A percentile compares a stretch with the other conserved stretches of the same genome.
Conservation (phyloP, 2,113 vertebrate genomes). For the Amazona vittata region DNA sequence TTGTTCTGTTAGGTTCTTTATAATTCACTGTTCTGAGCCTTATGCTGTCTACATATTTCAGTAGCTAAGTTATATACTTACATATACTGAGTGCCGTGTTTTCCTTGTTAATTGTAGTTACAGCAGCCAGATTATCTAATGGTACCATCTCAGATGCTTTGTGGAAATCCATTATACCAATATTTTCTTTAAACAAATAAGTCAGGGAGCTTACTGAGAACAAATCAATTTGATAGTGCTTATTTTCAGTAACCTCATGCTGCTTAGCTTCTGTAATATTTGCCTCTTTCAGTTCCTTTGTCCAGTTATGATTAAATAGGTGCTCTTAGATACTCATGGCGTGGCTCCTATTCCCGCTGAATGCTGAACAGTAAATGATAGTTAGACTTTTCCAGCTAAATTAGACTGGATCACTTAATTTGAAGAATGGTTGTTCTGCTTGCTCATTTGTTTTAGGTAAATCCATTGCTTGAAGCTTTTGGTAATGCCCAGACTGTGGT, state of each 20-base stretch:
- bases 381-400: not conserved
- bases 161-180: not conserved
- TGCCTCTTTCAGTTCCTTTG: not conserved
- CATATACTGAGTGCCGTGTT: not conserved
- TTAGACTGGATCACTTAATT: not conserved
- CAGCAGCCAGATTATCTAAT: not conserved
- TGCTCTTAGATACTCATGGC: not conserved
- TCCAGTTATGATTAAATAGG: not conserved
- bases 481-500: slow-evolving; percentile 82
- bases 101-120: not conserved
- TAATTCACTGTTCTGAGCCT: not conserved
- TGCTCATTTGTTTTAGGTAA: slow-evolving; percentile 63
- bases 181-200: not conserved
- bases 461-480: slow-evolving; percentile 80
- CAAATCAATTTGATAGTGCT: not conserved
- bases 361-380: not conserved
- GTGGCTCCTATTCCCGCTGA: not conserved
- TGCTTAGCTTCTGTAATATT: not conserved
- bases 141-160: not conserved
- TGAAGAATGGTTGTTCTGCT: not conserved
- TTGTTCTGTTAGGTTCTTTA: not conserved
- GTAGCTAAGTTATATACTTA: not conserved
- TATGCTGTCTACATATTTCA: not conserved
- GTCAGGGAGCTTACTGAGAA: not conserved
- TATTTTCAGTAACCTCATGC: not conserved